phyloP scores from a whole-genome alignment of 2,888 invertebrate species.

The Lathronympha strigana region DNA sequence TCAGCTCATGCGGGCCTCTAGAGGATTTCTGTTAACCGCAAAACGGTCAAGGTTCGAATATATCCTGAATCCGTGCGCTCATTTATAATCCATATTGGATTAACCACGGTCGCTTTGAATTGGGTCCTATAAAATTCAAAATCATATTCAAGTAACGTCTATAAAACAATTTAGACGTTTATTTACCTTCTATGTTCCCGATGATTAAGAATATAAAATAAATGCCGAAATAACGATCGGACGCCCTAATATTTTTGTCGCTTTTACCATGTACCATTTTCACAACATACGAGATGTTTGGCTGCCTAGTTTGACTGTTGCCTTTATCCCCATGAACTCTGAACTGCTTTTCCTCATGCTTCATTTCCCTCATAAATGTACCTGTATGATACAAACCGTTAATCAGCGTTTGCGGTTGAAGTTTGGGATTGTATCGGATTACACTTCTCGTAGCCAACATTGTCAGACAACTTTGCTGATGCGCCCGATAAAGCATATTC shows the following conservation, averaged over 20 bases:
- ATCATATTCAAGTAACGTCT: too few species aligned
- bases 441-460: conserved; percentile 20
- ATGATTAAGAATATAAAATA: too few species aligned
- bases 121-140: background rate
- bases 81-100: background rate
- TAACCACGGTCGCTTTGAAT: background rate
- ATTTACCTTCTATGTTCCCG: too few species aligned
- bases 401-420: conserved; percentile 9
- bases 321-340: too few species aligned
- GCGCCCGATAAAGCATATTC: conserved; percentile 4
- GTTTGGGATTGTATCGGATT: conserved; percentile 28
- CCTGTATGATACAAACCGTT: background rate
- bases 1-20: background rate
- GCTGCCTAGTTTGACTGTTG: too few species aligned
- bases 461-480: background rate
- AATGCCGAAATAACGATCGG: too few species aligned
- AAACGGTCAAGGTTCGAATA: background rate
- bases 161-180: too few species aligned
- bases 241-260: too few species aligned
- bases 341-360: background rate
- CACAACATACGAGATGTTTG: too few species aligned
- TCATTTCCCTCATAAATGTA: background rate
- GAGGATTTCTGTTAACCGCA: background rate
- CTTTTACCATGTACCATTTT: too few species aligned
- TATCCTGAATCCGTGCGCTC: background rate